Base-by-base conservation (phyloP, 2,888 invertebrate genomes). In the Lasioglossum vierecki region DNA sequence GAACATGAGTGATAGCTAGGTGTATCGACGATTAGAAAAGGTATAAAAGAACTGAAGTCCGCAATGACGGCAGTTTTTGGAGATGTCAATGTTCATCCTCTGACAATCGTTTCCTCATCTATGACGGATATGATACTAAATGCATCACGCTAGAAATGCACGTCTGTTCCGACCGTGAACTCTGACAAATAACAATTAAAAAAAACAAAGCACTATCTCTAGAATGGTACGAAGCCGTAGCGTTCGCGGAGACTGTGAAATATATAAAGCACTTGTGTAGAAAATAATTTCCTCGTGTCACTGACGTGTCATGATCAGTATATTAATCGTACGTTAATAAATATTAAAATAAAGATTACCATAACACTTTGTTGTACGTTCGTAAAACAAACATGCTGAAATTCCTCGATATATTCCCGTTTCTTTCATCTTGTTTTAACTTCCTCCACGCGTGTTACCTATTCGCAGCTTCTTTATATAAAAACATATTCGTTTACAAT, bases 11-110 rank as follows among this genome's bases (percentile, higher is more conserved):
- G 79, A 79, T 35, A 79, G 44, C 57, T 82, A 57, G 66, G 81
- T 72, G 46, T 74, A 75, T 80, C 53, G 22, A 68, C 41, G 79
- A 90, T 75, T 87, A 89, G 83, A 89, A 87, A 88, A 87, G 44
- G 81, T 89, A 87, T 80, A 90, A 90, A 89, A 90, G 70, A 89
- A 72, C 74, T 72, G 81, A 82, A 83, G 63, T 75, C 75, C 68
- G 66, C 76, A 72, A 63, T 79, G 75, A 80, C 80, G 83, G 81
- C 87, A 84, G 82, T 85, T 77, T 44, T 82, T 18, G 57, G 57
- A 41, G 53, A 72, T 82, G 63, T 35, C 26, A 78, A 26, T 39
- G 70, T n/a, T 3, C 79, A 81, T 81, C 30, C 57, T 39, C 76
- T 63, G 80, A 73, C 57, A n/a, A 70, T 53, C 6, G n/a, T 30